A percentile compares a stretch with the other conserved stretches of the same genome.
Conservation (phyloP, 2,888 invertebrate species). For the Andrena flavipes region DNA sequence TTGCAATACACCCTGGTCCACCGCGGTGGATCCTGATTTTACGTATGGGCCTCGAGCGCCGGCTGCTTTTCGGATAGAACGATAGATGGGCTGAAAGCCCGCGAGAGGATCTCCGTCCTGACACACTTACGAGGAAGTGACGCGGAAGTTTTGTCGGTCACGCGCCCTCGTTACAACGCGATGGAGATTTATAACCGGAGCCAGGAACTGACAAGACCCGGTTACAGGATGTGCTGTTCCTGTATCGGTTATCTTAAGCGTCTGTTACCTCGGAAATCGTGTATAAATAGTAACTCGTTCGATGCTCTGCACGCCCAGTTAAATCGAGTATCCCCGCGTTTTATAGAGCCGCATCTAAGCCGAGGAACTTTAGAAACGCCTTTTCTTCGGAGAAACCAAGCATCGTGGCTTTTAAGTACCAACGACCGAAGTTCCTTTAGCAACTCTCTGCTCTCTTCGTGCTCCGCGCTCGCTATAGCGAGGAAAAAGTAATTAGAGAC, state of each 20-base stretch:
- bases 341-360: background rate
- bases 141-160: slow-evolving; percentile 64
- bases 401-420: background rate
- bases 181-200: slow-evolving; percentile 65
- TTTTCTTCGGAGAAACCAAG: background rate
- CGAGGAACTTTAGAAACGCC: background rate
- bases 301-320: background rate
- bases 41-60: slow-evolving; percentile 18
- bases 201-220: slow-evolving; percentile 12
- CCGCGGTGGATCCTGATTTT: slow-evolving; percentile 37
- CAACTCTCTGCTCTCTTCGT: no score
- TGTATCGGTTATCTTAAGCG: background rate
- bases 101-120: slow-evolving; percentile 62
- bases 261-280: background rate
- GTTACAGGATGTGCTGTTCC: slow-evolving; percentile 19
- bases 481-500: no score
- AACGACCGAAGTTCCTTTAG: no score
- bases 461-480: no score
- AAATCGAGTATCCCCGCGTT: no score
- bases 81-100: slow-evolving; percentile 51
- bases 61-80: slow-evolving; percentile 22
- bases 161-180: slow-evolving; percentile 47
- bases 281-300: background rate
- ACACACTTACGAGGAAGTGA: slow-evolving; percentile 43
- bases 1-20: slow-evolving; percentile 79